phyloP scores from a whole-genome alignment of 2,888 invertebrate species.

The Tubulanus polymorphus region DNA sequence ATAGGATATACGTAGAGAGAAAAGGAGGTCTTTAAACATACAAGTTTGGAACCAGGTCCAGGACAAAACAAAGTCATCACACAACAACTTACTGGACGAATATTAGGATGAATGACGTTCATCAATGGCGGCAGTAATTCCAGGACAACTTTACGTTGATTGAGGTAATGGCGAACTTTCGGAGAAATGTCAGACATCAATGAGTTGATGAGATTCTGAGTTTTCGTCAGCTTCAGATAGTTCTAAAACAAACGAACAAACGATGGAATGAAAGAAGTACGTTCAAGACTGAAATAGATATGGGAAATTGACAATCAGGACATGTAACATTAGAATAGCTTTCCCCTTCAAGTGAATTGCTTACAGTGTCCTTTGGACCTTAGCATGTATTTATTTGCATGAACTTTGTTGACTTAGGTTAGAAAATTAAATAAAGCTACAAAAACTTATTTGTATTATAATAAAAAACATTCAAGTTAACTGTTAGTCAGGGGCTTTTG shows the following conservation, averaged over 20 bases:
- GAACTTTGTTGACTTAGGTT: too few relatives aligned
- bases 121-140: constrained; percentile 72
- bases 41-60: constrained; percentile 1
- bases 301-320: too few relatives aligned
- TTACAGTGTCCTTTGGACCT: too few relatives aligned
- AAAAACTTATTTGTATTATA: too few relatives aligned
- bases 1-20: too few relatives aligned
- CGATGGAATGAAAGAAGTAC: neutral
- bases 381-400: too few relatives aligned
- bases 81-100: constrained; percentile 71
- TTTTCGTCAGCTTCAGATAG: constrained; percentile 30
- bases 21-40: neutral
- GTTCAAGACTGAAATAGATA: neutral
- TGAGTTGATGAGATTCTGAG: constrained; percentile 38
- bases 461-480: too few relatives aligned
- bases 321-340: too few relatives aligned
- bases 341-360: too few relatives aligned
- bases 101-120: constrained; percentile 67
- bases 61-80: constrained; percentile 7
- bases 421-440: too few relatives aligned
- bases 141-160: constrained; percentile 57
- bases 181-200: constrained; percentile 61
- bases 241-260: constrained; percentile 30
- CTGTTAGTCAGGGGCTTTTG: too few relatives aligned
- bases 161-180: constrained; percentile 55